Percentiles rank a stretch among this genome's conserved stretches.
Evolutionary conservation across 1,140 invertebrate genomes (phyloP).

Genomic region (Cryptotermes secundus): DNA sequence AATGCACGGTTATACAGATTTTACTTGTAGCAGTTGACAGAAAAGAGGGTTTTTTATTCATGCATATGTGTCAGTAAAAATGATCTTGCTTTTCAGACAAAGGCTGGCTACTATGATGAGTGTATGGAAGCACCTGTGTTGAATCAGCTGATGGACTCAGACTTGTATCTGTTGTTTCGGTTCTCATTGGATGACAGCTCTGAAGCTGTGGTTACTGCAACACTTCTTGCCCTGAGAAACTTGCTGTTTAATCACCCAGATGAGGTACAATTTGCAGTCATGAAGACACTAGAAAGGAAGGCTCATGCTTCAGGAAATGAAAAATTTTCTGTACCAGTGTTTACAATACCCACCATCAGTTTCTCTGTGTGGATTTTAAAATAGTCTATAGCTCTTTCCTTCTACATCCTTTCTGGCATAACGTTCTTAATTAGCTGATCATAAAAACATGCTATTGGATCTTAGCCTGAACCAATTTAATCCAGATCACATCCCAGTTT

Average conservation of each 20-base stretch:
- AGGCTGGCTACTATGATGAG: conserved; percentile 60
- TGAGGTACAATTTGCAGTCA: conserved; percentile 55
- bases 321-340: too few species aligned
- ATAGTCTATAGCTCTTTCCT: too few species aligned
- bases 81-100: conserved; percentile 22
- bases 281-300: too few species aligned
- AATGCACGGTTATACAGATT: background rate
- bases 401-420: too few species aligned
- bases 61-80: background rate
- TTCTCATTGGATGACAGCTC: conserved; percentile 84
- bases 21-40: background rate
- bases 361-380: too few species aligned
- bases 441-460: too few species aligned
- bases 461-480: too few species aligned
- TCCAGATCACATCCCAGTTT: too few species aligned
- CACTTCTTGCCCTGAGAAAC: conserved; percentile 69
- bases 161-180: conserved; percentile 76
- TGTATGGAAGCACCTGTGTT: conserved; percentile 53
- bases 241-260: conserved; percentile 74
- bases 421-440: too few species aligned
- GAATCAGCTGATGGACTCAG: conserved; percentile 55
- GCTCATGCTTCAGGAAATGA: too few species aligned
- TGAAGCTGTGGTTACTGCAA: conserved; percentile 66
- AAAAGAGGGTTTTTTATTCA: background rate
- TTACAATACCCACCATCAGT: too few species aligned